phyloP scores from a whole-genome alignment of 2,888 invertebrate species.

The Epirrhoe alternata region DNA sequence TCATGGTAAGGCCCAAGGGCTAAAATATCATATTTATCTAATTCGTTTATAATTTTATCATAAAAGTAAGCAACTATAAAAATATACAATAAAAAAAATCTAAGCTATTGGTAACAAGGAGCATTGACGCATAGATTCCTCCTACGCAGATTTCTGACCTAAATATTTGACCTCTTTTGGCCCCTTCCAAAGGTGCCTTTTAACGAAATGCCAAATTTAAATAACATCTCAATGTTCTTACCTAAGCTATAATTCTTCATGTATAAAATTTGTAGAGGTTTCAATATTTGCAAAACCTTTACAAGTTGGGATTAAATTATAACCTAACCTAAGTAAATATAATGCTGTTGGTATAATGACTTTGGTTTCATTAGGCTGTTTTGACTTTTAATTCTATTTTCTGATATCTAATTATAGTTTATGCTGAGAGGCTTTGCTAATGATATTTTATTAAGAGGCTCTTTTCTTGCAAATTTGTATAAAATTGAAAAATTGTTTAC shows the following conservation, averaged over 20 bases:
- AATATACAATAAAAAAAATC: no score
- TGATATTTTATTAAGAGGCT: no score
- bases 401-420: neutral
- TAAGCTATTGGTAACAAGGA: constrained; percentile 3
- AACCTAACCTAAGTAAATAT: neutral
- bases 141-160: constrained; percentile 53
- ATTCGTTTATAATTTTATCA: no score
- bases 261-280: constrained; percentile 29
- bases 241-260: constrained; percentile 25
- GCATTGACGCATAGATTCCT: constrained; percentile 25
- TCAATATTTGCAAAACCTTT: constrained; percentile 23
- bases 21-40: no score
- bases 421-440: no score
- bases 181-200: constrained; percentile 42
- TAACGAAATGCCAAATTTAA: constrained; percentile 32
- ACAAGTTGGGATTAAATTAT: neutral
- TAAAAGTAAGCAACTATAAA: no score
- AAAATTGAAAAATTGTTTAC: no score
- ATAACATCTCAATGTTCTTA: constrained; percentile 29
- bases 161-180: constrained; percentile 47
- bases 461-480: no score
- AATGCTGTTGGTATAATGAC: neutral
- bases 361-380: neutral
- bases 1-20: no score
- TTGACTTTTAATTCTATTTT: neutral